Evolutionary conservation across 2,888 invertebrate species (phyloP).

Genomic region (Blastobasis lacticolella): DNA sequence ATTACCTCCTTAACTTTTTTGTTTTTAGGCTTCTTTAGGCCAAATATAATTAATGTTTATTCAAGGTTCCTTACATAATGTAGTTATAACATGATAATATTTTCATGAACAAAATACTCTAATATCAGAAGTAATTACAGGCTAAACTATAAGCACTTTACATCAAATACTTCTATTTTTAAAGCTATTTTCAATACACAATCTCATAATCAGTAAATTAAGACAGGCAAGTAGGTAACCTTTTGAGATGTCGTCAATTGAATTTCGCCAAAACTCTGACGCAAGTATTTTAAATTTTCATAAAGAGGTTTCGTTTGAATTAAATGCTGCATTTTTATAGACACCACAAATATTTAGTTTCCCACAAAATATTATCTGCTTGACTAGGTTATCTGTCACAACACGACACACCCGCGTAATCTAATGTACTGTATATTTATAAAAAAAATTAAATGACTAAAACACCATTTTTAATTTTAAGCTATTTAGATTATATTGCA

Average conservation of each 20-base stretch:
- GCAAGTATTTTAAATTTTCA: slow-evolving; percentile 71
- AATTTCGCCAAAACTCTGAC: slow-evolving; percentile 61
- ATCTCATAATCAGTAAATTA: background rate
- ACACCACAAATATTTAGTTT: background rate
- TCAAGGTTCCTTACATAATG: background rate
- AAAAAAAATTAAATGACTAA: background rate
- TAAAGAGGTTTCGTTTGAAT: slow-evolving; percentile 72
- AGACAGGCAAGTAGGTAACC: slow-evolving; percentile 45
- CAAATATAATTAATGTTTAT: no score
- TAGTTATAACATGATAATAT: background rate
- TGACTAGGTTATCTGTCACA: slow-evolving; percentile 37
- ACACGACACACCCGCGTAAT: slow-evolving; percentile 12
- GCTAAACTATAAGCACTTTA: background rate
- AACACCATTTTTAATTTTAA: background rate
- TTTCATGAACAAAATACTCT: background rate
- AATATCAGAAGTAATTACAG: background rate
- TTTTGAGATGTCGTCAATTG: slow-evolving; percentile 80
- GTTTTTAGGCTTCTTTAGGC: background rate
- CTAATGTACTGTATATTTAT: background rate
- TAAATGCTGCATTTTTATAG: slow-evolving; percentile 55
- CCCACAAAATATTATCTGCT: slow-evolving; percentile 2
- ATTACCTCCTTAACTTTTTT: background rate
- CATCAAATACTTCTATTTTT: slow-evolving; percentile 4
- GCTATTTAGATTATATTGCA: no score
- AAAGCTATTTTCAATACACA: background rate